Percentiles rank a stretch among this genome's conserved stretches.
phyloP scores from a whole-genome alignment of 2,888 invertebrate genomes.

The Siphlonurus alternatus region DNA sequence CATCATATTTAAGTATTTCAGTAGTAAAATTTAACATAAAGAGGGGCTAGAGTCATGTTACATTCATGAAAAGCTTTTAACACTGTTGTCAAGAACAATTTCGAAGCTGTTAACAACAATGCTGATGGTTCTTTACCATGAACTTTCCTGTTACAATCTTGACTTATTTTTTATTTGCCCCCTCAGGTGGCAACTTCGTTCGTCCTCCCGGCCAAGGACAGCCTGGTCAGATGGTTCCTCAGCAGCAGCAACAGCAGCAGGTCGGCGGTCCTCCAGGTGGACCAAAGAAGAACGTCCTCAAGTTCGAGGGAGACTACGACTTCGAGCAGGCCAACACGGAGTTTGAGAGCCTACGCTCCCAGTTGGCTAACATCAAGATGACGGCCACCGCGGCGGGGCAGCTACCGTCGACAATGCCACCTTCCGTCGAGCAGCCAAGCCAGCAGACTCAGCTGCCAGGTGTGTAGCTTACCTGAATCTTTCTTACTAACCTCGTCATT shows the following conservation, averaged over 20 bases:
- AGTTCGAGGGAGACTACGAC: constrained; percentile 94
- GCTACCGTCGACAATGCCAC: neutral
- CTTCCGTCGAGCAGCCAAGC: too few relatives aligned
- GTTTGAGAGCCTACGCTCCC: constrained; percentile 75
- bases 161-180: too few relatives aligned
- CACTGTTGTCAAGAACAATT: too few relatives aligned
- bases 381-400: constrained; percentile 1
- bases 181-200: constrained; percentile 11
- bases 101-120: too few relatives aligned
- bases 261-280: constrained; percentile 19
- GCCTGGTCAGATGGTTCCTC: constrained; percentile 14
- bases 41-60: too few relatives aligned
- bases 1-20: too few relatives aligned
- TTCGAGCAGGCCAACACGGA: constrained; percentile 97
- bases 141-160: too few relatives aligned
- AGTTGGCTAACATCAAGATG: constrained; percentile 71
- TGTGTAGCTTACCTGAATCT: neutral
- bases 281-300: constrained; percentile 50
- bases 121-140: too few relatives aligned
- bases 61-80: too few relatives aligned
- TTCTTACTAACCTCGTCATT: too few relatives aligned
- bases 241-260: constrained; percentile 8
- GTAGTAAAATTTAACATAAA: too few relatives aligned
- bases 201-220: constrained; percentile 13
- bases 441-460: too few relatives aligned